A percentile compares a stretch with the other conserved stretches of the same genome.
Evolutionary conservation across 2,888 invertebrate species (phyloP).

Genomic region (Chrysolina haemoptera): DNA sequence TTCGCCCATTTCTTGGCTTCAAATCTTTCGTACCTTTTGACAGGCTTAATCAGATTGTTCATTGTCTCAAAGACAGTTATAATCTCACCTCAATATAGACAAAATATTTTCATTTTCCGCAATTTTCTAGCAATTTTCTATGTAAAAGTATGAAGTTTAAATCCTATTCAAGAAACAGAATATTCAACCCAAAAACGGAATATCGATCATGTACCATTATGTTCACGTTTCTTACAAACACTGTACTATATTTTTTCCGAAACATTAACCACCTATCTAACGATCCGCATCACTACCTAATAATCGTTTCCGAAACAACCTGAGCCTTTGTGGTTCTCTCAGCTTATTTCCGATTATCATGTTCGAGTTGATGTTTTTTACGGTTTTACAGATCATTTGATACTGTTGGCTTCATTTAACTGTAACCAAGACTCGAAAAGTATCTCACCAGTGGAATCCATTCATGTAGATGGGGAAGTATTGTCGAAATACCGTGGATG

Average conservation of each 20-base stretch:
- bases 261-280: slow-evolving; percentile 6
- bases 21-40: no score
- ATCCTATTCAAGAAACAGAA: no score
- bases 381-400: slow-evolving; percentile 20
- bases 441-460: not conserved
- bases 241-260: slow-evolving; percentile 10
- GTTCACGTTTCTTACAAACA: not conserved
- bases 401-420: not conserved
- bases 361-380: slow-evolving; percentile 12
- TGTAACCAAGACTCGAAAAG: not conserved
- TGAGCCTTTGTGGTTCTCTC: slow-evolving; percentile 1
- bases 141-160: no score
- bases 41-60: no score
- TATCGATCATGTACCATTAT: no score
- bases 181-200: no score
- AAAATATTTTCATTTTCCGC: no score
- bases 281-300: slow-evolving; percentile 16
- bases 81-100: no score
- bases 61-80: no score
- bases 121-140: no score
- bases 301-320: slow-evolving; percentile 1
- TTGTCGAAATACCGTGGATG: not conserved
- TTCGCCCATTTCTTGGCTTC: no score
- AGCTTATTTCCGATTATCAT: slow-evolving; percentile 4
- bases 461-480: not conserved